These are phyloP conservation scores for Cottoperca gobio DNA, from an alignment of 2,797 vertebrate species.

Conservation along the genomic window DNA sequence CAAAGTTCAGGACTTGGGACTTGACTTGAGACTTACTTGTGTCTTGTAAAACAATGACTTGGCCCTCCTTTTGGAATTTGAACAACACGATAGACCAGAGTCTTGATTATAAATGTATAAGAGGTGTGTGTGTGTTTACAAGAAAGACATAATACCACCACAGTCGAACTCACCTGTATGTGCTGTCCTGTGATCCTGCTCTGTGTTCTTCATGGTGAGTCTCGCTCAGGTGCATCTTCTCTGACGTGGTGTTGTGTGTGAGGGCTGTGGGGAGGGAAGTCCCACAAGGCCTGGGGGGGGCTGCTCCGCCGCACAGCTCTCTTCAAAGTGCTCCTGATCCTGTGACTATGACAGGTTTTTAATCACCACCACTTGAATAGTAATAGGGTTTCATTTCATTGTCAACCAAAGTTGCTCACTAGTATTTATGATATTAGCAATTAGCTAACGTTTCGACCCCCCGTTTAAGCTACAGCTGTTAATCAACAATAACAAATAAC, in stretches of 20 bases:
- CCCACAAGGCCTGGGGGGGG: conserved; percentile 11
- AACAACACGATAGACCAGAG: not conserved
- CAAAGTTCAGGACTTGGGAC: no score
- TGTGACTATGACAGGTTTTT: conserved; percentile 10
- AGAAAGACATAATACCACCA: no score
- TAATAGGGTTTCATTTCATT: no score
- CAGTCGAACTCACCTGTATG: conserved; percentile 17
- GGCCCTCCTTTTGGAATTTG: no score
- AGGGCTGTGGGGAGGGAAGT: not conserved
- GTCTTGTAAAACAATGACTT: no score
- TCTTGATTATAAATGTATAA: no score
- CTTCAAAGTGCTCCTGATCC: conserved; percentile 19
- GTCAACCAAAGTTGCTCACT: no score
- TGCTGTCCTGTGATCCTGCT: not conserved
- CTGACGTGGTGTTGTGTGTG: not conserved
- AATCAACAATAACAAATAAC: not conserved
- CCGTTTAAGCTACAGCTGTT: not conserved
- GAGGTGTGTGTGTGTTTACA: no score
- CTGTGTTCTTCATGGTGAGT: not conserved
- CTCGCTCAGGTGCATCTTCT: conserved; percentile 15
- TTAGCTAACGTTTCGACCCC: conserved; percentile 20
- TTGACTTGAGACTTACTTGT: no score
- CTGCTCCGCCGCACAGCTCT: conserved; percentile 3
- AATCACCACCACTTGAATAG: not conserved
- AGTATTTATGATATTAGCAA: conserved; percentile 11